Conservation (phyloP, 2,797 vertebrate genomes). For the Danionella dracula region DNA sequence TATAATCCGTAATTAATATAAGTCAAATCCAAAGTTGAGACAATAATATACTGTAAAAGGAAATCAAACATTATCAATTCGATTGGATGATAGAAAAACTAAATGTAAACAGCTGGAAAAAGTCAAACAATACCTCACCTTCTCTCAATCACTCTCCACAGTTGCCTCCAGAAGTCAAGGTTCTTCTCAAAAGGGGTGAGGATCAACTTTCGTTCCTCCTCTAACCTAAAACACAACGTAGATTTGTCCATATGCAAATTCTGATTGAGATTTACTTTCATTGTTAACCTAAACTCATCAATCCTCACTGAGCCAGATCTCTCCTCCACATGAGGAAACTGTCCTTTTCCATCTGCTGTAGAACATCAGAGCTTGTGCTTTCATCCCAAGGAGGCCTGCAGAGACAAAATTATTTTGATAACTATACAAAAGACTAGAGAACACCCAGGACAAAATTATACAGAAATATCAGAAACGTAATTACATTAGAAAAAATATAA, state of each 20-base stretch:
- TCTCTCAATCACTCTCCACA: constrained; percentile 97
- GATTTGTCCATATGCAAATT: neutral
- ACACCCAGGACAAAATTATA: neutral
- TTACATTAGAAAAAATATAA: no score
- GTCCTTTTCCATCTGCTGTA: constrained; percentile 84
- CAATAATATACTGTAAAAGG: no score
- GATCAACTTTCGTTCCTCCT: constrained; percentile 91
- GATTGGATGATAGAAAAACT: no score
- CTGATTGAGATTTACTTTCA: no score
- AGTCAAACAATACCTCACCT: constrained; percentile 67
- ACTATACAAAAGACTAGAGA: no score
- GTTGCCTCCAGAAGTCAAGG: constrained; percentile 95
- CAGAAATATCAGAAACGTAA: no score
- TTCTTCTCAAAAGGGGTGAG: constrained; percentile 95
- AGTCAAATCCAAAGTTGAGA: no score
- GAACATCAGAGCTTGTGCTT: constrained; percentile 78
- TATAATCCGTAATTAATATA: neutral
- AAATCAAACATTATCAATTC: no score
- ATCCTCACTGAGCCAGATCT: constrained; percentile 76
- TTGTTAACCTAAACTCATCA: neutral
- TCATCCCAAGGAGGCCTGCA: constrained; percentile 84
- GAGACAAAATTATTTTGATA: no score
- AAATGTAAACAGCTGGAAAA: no score
- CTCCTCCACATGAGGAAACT: constrained; percentile 90
- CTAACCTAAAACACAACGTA: constrained; percentile 67